Base-by-base conservation (phyloP, 2,797 vertebrate genomes). In the Lutjanus argentimaculatus region DNA sequence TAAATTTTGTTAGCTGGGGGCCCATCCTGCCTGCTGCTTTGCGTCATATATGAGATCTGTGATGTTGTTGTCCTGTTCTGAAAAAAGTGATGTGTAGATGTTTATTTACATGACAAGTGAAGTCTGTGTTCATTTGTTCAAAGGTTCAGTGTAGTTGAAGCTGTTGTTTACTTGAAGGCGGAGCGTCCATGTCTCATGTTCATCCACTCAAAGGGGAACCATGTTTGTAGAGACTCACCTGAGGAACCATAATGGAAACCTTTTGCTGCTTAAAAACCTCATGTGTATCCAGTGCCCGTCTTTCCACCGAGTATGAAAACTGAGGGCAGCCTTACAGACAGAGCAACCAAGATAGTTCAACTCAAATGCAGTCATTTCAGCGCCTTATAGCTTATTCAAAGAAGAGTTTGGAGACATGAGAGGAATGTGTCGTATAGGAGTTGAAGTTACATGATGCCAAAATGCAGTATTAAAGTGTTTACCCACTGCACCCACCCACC, bases 381-480 rank as follows among this genome's bases (percentile, higher is more conserved):
- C 85, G 95, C 94, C 95, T 95, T 95, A 95, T 80, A 84, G 82
- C 85, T 86, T 76, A 67, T 80, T 87, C 56, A 85, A 71, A 77
- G 77, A 85, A 45, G 62, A 71, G 72, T 75, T 85, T 36, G 59
- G 63, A 90, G 58, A 84, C 75, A 64, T 85, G 78, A 84, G 83
- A 89, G 89, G 92, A 93, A 92, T 91, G 92, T 93, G 91, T 87
- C 45, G 66, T 53, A 64, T 43, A 45, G 75, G 72, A 82, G 72
- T 85, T 90, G 59, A 81, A 87, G 82, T 86, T 86, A 87, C 62
- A 86, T 49, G 45, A 92, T 92, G 93, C 92, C 93, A 94, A 95
- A 94, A 93, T 91, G 89, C 90, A 93, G 92, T 93, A 91, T 93
- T 89, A 77, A 93, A 92, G 89, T 84, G 91, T 91, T 91, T 82